Evolutionary conservation across 2,797 vertebrate genomes (phyloP).

Genomic region (Characodon lateralis): DNA sequence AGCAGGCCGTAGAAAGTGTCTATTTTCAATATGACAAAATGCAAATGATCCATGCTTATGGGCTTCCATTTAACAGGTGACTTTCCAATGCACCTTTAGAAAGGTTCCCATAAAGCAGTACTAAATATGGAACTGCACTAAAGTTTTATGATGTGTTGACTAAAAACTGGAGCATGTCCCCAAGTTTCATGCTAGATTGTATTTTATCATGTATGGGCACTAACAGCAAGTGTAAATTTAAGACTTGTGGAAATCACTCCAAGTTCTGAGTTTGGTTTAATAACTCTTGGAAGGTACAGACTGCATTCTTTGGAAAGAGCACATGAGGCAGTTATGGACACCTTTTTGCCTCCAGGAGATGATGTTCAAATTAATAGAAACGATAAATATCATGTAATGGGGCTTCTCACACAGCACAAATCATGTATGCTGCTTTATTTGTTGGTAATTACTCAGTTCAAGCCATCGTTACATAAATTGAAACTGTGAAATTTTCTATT

Average conservation of each 20-base stretch:
- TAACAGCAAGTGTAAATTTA: constrained; percentile 54
- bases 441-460: constrained; percentile 34
- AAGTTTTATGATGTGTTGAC: constrained; percentile 62
- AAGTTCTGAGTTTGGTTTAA: constrained; percentile 64
- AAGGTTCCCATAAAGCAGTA: constrained; percentile 38
- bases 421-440: constrained; percentile 51
- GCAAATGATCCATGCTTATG: constrained; percentile 33
- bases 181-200: constrained; percentile 53
- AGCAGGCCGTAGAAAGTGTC: constrained; percentile 31
- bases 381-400: constrained; percentile 61
- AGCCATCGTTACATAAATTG: constrained; percentile 1
- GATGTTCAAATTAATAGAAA: constrained; percentile 47
- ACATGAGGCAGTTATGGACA: constrained; percentile 54
- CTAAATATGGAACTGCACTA: constrained; percentile 22
- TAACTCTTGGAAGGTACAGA: constrained; percentile 58
- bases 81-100: constrained; percentile 30
- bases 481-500: constrained; percentile 4
- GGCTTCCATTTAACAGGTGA: constrained; percentile 30
- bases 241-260: constrained; percentile 40
- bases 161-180: constrained; percentile 56
- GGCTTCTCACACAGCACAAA: constrained; percentile 34
- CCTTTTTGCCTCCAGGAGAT: constrained; percentile 47
- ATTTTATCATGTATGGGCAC: constrained; percentile 57
- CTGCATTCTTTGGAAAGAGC: constrained; percentile 57
- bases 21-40: constrained; percentile 57